Percentiles rank a stretch among this genome's conserved stretches.
Evolutionary conservation across 1,140 invertebrate species (phyloP).

Genomic region (Copidosoma floridanum): DNA sequence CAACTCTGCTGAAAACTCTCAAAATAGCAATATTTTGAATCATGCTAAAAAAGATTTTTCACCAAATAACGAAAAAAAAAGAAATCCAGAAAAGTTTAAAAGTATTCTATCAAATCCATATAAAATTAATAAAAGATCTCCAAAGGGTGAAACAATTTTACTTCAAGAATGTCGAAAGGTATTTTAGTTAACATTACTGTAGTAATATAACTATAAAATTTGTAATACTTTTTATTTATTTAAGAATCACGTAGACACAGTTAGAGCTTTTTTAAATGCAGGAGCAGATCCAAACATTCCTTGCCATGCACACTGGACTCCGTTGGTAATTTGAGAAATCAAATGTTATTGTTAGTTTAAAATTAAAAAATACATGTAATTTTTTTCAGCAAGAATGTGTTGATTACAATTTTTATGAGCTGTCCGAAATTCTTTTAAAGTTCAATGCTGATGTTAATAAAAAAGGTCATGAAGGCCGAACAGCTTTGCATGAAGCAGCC

Average conservation of each 20-base stretch:
- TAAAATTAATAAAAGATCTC: slow-evolving; percentile 55
- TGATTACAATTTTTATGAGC: slow-evolving; percentile 60
- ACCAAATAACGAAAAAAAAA: too few relatives aligned
- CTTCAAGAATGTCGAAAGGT: slow-evolving; percentile 58
- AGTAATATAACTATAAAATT: not conserved
- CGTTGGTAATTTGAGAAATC: too few relatives aligned
- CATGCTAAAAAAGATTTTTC: too few relatives aligned
- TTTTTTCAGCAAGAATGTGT: slow-evolving; percentile 67
- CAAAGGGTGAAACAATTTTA: slow-evolving; percentile 62
- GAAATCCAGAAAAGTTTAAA: not conserved
- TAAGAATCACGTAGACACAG: slow-evolving; percentile 57
- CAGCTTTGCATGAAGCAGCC: slow-evolving; percentile 71
- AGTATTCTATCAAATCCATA: slow-evolving; percentile 15
- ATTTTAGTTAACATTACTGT: slow-evolving; percentile 8
- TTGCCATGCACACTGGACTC: slow-evolving; percentile 77
- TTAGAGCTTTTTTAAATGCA: slow-evolving; percentile 58
- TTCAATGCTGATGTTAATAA: slow-evolving; percentile 66
- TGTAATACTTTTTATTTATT: slow-evolving; percentile 22
- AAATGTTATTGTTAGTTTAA: too few relatives aligned
- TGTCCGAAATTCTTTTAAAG: slow-evolving; percentile 63
- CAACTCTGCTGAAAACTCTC: too few relatives aligned
- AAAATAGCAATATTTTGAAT: too few relatives aligned
- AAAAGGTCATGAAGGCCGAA: slow-evolving; percentile 64
- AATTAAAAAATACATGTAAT: not conserved
- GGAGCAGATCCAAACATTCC: slow-evolving; percentile 71